A percentile compares a stretch with the other conserved stretches of the same genome.
phyloP scores from a whole-genome alignment of 2,113 vertebrate genomes.

The Conger conger region DNA sequence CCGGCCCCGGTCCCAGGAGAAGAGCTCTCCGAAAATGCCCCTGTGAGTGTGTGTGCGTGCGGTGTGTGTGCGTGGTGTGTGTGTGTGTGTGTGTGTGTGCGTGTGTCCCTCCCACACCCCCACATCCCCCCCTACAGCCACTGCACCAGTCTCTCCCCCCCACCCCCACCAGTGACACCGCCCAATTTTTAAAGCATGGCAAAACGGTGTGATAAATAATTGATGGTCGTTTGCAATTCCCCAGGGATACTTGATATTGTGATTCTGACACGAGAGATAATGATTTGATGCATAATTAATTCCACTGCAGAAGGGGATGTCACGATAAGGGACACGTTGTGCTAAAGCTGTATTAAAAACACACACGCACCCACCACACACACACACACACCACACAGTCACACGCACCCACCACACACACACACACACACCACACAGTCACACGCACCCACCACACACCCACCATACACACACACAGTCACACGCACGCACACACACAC shows the following conservation, averaged over 20 bases:
- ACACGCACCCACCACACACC: too few relatives aligned
- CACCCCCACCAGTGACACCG: background rate
- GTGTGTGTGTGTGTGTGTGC: too few relatives aligned
- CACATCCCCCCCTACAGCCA: background rate
- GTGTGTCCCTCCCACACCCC: background rate
- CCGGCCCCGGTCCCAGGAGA: background rate
- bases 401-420: too few relatives aligned
- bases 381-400: too few relatives aligned
- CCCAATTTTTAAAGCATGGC: background rate
- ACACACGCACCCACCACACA: background rate
- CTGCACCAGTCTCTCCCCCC: background rate
- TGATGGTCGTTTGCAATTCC: background rate
- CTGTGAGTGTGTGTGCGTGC: too few relatives aligned
- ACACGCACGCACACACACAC: too few relatives aligned
- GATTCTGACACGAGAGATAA: background rate
- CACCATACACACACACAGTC: too few relatives aligned
- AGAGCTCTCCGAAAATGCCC: background rate
- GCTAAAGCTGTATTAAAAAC: background rate
- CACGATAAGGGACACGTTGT: background rate
- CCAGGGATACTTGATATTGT: background rate
- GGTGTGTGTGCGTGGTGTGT: too few relatives aligned
- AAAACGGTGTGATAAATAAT: background rate
- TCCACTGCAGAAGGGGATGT: background rate
- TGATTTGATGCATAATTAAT: constrained; percentile 6
- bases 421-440: too few relatives aligned